Evolutionary conservation across 2,888 invertebrate species (phyloP).

Genomic region (Himalopsyche japonica): DNA sequence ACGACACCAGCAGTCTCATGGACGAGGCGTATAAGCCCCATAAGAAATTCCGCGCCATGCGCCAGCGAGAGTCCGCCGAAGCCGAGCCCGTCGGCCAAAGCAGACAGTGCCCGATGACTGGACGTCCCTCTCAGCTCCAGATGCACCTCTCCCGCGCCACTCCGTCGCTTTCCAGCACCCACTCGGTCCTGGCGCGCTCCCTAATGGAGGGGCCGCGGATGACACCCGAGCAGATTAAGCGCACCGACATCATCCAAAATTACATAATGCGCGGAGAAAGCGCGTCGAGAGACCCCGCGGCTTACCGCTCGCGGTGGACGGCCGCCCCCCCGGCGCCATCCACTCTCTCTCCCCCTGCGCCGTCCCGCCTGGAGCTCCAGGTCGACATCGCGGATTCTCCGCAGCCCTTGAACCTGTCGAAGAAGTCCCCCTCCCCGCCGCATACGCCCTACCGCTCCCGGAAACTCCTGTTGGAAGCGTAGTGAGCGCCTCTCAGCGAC

Average conservation of each 20-base stretch:
- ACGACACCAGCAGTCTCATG: slow-evolving; percentile 89
- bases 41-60: slow-evolving; percentile 89
- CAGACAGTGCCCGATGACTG: slow-evolving; percentile 45
- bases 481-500: slow-evolving; percentile 57
- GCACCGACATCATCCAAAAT: slow-evolving; percentile 89
- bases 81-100: slow-evolving; percentile 63
- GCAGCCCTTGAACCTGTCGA: slow-evolving; percentile 87
- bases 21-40: slow-evolving; percentile 95
- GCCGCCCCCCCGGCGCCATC: slow-evolving; percentile 53
- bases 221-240: slow-evolving; percentile 90
- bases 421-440: slow-evolving; percentile 79
- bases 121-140: slow-evolving; percentile 46
- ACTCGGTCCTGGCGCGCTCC: slow-evolving; percentile 87
- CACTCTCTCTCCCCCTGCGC: slow-evolving; percentile 55
- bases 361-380: slow-evolving; percentile 73
- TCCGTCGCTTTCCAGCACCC: slow-evolving; percentile 79
- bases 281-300: slow-evolving; percentile 54
- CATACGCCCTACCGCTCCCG: slow-evolving; percentile 60
- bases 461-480: slow-evolving; percentile 68
- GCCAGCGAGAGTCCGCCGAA: slow-evolving; percentile 78
- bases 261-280: slow-evolving; percentile 82
- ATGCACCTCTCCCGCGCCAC: slow-evolving; percentile 61
- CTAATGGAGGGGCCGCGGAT: slow-evolving; percentile 92
- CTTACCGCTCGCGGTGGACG: slow-evolving; percentile 53
- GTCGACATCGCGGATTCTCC: slow-evolving; percentile 81